phyloP scores from a whole-genome alignment of 1,140 invertebrate genomes.

The Coptotermes formosanus region DNA sequence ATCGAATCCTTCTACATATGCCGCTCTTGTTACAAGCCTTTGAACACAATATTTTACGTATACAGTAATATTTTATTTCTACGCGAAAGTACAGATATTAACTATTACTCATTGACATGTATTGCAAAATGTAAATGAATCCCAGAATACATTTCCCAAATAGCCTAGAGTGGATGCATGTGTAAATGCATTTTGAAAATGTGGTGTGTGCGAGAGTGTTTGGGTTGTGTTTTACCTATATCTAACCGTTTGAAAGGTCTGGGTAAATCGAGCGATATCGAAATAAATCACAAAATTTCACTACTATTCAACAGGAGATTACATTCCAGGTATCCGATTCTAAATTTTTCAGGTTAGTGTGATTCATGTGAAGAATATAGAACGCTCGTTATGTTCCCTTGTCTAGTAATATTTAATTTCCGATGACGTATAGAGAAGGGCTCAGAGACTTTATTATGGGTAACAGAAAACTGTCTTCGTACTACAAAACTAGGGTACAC shows the following conservation, averaged over 20 bases:
- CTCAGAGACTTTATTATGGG: too few relatives aligned
- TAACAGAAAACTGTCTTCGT: too few relatives aligned
- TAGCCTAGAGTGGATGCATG: not conserved
- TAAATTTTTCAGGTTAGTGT: not conserved
- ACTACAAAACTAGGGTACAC: too few relatives aligned
- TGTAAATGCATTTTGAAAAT: conserved; percentile 17
- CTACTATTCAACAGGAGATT: not conserved
- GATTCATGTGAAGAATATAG: not conserved
- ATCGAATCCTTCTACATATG: not conserved
- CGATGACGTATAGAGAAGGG: not conserved
- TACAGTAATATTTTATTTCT: not conserved
- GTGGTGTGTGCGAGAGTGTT: not conserved
- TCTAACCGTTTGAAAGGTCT: not conserved
- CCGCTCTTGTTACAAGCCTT: not conserved
- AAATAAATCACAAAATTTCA: not conserved
- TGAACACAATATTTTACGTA: not conserved
- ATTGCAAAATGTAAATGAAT: conserved; percentile 9
- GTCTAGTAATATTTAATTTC: not conserved
- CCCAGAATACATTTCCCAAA: conserved; percentile 18
- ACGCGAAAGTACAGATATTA: not conserved
- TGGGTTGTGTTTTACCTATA: not conserved
- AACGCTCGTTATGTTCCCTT: not conserved
- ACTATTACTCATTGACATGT: conserved; percentile 16
- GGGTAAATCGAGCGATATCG: not conserved
- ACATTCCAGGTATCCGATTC: not conserved